Evolutionary conservation across 2,888 invertebrate genomes (phyloP).

Genomic region (Acrobasis repandana): DNA sequence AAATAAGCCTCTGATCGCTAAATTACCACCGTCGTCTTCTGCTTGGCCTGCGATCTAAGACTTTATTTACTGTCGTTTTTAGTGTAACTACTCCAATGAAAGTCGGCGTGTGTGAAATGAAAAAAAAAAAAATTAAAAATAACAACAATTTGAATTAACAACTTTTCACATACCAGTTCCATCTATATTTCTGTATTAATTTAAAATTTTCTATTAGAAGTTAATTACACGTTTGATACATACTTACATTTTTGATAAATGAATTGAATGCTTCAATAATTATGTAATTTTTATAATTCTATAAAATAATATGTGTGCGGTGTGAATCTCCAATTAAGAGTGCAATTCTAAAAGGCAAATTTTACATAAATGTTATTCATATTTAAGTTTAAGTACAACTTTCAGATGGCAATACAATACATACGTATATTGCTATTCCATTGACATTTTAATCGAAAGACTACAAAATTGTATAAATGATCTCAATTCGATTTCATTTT

Average conservation of each 20-base stretch:
- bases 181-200: not conserved
- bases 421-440: not conserved
- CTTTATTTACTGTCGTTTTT: no score
- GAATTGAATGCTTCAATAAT: constrained; percentile 12
- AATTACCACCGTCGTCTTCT: no score
- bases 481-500: constrained; percentile 20
- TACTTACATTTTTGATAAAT: constrained; percentile 11
- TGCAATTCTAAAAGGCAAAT: constrained; percentile 34
- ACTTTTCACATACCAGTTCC: no score
- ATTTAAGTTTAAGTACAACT: constrained; percentile 3
- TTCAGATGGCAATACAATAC: constrained; percentile 1
- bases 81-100: no score
- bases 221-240: not conserved
- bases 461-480: constrained; percentile 14
- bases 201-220: not conserved
- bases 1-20: no score
- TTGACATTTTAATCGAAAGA: not conserved
- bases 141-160: no score
- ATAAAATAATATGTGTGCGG: not conserved
- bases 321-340: constrained; percentile 33
- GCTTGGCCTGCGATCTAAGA: no score
- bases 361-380: constrained; percentile 22
- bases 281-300: constrained; percentile 1
- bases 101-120: no score
- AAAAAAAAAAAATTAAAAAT: no score